These are phyloP conservation scores for Lanistes nyassanus DNA, from an alignment of 1,140 invertebrate genomes.

Conservation along the genomic window DNA sequence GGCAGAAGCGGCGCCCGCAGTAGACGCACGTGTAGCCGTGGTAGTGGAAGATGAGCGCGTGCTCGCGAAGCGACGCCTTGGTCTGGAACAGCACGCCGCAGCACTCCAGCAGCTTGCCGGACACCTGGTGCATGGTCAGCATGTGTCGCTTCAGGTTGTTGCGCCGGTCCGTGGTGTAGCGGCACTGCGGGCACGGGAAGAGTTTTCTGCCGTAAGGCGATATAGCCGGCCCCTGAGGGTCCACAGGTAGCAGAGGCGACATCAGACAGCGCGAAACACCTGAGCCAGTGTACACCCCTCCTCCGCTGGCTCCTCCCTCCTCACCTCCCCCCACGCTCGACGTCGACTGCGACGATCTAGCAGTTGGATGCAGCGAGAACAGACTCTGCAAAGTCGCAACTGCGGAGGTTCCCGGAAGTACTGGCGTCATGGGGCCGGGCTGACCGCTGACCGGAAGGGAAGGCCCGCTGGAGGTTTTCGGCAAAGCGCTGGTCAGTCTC, in stretches of 20 bases:
- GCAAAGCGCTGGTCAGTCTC: background rate
- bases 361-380: background rate
- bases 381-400: background rate
- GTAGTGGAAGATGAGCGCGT: slow-evolving; percentile 64
- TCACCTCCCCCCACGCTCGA: background rate
- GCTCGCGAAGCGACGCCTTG: slow-evolving; percentile 66
- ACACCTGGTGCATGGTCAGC: slow-evolving; percentile 67
- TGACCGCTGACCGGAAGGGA: background rate
- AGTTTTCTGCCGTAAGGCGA: slow-evolving; percentile 51
- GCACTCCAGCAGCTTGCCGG: slow-evolving; percentile 64
- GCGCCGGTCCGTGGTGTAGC: slow-evolving; percentile 67
- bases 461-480: background rate
- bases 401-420: background rate
- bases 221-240: background rate
- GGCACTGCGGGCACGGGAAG: slow-evolving; percentile 63
- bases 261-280: background rate
- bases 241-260: background rate
- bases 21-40: slow-evolving; percentile 67
- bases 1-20: slow-evolving; percentile 67
- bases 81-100: slow-evolving; percentile 65
- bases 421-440: slow-evolving; percentile 1
- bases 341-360: too few relatives aligned
- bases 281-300: background rate
- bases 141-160: slow-evolving; percentile 69
- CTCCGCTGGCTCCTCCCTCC: background rate